Conservation (phyloP, 2,888 invertebrate species). For the Aleiodes alternator region DNA sequence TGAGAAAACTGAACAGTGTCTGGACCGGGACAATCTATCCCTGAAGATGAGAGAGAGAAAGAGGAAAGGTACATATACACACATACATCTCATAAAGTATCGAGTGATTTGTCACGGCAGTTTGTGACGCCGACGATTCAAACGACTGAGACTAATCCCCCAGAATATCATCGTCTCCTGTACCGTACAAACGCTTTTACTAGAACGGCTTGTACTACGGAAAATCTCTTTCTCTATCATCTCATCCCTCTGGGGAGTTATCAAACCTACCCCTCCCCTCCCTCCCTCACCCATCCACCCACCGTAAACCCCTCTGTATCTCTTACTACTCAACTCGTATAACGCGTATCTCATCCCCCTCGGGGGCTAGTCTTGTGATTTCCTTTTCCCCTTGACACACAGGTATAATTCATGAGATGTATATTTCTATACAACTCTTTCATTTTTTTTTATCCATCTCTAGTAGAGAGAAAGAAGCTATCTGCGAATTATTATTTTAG, state of each 20-base stretch:
- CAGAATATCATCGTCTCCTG: slow-evolving; percentile 65
- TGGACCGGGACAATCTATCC: slow-evolving; percentile 12
- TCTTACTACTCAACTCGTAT: slow-evolving; percentile 50
- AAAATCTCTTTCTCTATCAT: slow-evolving; percentile 32
- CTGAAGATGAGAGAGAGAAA: slow-evolving; percentile 54
- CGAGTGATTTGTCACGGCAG: slow-evolving; percentile 73
- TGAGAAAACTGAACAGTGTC: slow-evolving; percentile 21
- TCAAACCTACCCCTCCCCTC: slow-evolving; percentile 51
- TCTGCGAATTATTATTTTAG: not conserved
- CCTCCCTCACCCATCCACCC: slow-evolving; percentile 33
- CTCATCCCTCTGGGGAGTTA: slow-evolving; percentile 60
- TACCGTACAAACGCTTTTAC: slow-evolving; percentile 51
- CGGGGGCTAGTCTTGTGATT: slow-evolving; percentile 32
- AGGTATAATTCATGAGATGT: slow-evolving; percentile 35
- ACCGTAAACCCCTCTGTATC: slow-evolving; percentile 58
- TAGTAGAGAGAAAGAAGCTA: not conserved
- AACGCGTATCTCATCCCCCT: slow-evolving; percentile 31
- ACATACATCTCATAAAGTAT: slow-evolving; percentile 72
- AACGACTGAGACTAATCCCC: slow-evolving; percentile 69
- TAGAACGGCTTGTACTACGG: slow-evolving; percentile 25
- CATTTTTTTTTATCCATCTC: slow-evolving; percentile 6
- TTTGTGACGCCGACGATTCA: slow-evolving; percentile 68
- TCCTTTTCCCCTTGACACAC: slow-evolving; percentile 36
- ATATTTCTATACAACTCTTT: slow-evolving; percentile 38
- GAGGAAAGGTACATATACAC: slow-evolving; percentile 44